These are phyloP conservation scores for Zaprionus taronus DNA, from an alignment of 1,140 invertebrate genomes.

Conservation along the genomic window DNA sequence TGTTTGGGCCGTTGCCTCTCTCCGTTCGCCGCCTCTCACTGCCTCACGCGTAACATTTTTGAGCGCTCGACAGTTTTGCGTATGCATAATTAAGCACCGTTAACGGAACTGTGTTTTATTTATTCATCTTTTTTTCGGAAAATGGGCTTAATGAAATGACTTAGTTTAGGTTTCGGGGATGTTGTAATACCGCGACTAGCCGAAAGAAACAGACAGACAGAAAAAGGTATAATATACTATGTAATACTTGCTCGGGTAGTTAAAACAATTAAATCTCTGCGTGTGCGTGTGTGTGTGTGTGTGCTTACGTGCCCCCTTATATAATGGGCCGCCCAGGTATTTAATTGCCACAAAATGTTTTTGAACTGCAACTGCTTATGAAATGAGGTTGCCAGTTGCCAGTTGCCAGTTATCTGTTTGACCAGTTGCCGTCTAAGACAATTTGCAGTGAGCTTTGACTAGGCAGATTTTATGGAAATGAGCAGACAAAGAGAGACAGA, in stretches of 20 bases:
- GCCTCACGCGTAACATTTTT: constrained; percentile 49
- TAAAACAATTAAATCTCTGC: constrained; percentile 69
- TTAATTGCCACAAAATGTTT: constrained; percentile 77
- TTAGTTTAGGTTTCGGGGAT: constrained; percentile 38
- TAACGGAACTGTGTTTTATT: constrained; percentile 71
- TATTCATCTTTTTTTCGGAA: constrained; percentile 47
- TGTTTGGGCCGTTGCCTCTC: constrained; percentile 32
- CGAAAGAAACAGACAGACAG: constrained; percentile 30
- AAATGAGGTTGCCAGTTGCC: constrained; percentile 70
- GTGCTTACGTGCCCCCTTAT: constrained; percentile 63
- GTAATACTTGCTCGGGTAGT: constrained; percentile 68
- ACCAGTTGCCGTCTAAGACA: constrained; percentile 35
- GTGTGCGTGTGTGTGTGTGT: constrained; percentile 34
- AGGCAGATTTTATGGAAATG: constrained; percentile 66
- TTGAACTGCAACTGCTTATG: constrained; percentile 75
- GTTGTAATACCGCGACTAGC: constrained; percentile 35
- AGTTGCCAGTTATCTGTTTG: constrained; percentile 31
- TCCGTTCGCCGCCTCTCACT: constrained; percentile 13
- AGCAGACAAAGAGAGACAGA: constrained; percentile 12
- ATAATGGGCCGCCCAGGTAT: constrained; percentile 78
- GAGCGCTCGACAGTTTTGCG: constrained; percentile 33
- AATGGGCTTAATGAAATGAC: constrained; percentile 64
- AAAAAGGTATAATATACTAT: constrained; percentile 48
- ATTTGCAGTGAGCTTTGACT: constrained; percentile 46
- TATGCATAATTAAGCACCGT: constrained; percentile 79